A percentile compares a stretch with the other conserved stretches of the same genome.
Conservation (phyloP, 2,888 invertebrate genomes). For the Tiliacea citrago region DNA sequence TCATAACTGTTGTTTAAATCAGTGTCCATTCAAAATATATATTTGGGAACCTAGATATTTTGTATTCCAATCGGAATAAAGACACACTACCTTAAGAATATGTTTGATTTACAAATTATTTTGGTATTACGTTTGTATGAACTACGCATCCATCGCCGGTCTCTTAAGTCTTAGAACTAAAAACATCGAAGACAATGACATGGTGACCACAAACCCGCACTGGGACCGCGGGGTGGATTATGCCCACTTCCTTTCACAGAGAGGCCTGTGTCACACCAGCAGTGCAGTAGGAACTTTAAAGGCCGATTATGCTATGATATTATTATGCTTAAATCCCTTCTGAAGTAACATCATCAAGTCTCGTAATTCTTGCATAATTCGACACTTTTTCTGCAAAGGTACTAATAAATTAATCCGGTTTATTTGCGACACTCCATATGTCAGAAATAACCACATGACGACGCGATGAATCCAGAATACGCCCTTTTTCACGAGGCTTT, state of each 20-base stretch:
- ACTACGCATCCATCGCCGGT: no score
- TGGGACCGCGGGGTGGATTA: neutral
- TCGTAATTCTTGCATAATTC: slow-evolving; percentile 27
- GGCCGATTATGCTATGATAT: neutral
- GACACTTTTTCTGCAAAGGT: neutral
- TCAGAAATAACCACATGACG: slow-evolving; percentile 28
- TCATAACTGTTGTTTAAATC: no score
- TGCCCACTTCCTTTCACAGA: neutral
- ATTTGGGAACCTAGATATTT: no score
- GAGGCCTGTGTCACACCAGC: neutral
- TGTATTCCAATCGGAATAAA: no score
- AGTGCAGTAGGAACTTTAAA: neutral
- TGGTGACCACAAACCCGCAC: neutral
- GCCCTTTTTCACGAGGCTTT: slow-evolving; percentile 20
- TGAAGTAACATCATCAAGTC: slow-evolving; percentile 1
- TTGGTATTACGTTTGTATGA: no score
- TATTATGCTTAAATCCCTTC: neutral
- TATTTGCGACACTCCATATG: slow-evolving; percentile 13
- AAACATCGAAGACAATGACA: no score
- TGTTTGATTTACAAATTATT: no score
- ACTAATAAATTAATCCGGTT: slow-evolving; percentile 11
- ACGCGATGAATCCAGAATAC: slow-evolving; percentile 12
- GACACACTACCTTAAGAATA: no score
- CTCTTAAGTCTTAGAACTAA: no score
- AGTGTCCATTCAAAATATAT: no score